Percentiles rank a stretch among this genome's conserved stretches.
These are phyloP conservation scores for Huso huso DNA, from an alignment of 2,797 vertebrate genomes.

Conservation along the genomic window DNA sequence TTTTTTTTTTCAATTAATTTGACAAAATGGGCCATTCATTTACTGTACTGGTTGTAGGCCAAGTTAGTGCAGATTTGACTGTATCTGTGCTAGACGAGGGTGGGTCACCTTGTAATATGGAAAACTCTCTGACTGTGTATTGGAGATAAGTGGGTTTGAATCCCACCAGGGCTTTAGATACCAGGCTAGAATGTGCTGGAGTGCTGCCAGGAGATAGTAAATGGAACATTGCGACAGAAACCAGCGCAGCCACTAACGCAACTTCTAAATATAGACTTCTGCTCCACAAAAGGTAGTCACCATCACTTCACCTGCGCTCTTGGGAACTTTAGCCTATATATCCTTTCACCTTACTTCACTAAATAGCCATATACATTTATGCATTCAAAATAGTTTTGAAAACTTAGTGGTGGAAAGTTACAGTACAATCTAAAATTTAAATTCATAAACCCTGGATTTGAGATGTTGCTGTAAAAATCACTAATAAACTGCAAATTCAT, in stretches of 20 bases:
- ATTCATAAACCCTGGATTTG: no score
- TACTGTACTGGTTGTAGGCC: conserved; percentile 25
- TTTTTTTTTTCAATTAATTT: background rate
- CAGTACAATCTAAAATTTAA: no score
- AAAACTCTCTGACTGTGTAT: conserved; percentile 37
- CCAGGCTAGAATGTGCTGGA: conserved; percentile 47
- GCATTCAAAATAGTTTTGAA: no score
- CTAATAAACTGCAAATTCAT: no score
- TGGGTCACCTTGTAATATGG: conserved; percentile 38
- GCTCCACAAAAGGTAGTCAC: conserved; percentile 37
- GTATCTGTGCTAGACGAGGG: conserved; percentile 26
- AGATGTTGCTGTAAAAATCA: no score
- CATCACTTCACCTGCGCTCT: conserved; percentile 22
- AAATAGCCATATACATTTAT: no score
- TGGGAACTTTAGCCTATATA: background rate
- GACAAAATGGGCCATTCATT: background rate
- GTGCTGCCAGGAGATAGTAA: conserved; percentile 46
- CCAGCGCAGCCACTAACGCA: conserved; percentile 30
- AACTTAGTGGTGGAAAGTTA: no score
- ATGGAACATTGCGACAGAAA: conserved; percentile 42
- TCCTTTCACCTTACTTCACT: no score
- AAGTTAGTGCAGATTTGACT: conserved; percentile 32
- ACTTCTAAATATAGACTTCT: conserved; percentile 48
- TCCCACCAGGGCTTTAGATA: conserved; percentile 27
- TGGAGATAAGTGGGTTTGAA: conserved; percentile 39